phyloP scores from a whole-genome alignment of 1,140 invertebrate species.

The Cheumatopsyche charites region DNA sequence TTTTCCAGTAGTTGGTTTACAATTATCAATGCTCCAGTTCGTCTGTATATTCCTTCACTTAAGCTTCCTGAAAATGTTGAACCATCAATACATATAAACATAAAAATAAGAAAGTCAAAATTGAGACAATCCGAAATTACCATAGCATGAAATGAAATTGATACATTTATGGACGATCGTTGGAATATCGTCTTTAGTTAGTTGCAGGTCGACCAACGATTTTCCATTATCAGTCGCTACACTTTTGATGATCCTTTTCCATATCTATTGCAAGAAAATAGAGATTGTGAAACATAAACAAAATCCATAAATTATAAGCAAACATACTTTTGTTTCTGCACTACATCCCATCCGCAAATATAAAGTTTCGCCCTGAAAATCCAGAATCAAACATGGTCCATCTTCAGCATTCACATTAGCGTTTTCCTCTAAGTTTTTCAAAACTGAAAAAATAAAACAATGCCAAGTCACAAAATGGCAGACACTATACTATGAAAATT shows the following conservation, averaged over 20 bases:
- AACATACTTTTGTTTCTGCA: slow-evolving; percentile 64
- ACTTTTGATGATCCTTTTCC: slow-evolving; percentile 74
- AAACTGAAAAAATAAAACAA: slow-evolving; percentile 53
- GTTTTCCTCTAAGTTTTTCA: slow-evolving; percentile 61
- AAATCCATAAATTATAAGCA: not conserved
- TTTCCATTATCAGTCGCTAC: slow-evolving; percentile 79
- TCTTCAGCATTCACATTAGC: slow-evolving; percentile 63
- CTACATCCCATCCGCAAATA: slow-evolving; percentile 74
- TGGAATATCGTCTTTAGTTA: slow-evolving; percentile 85
- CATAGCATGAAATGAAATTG: slow-evolving; percentile 84
- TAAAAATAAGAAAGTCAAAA: slow-evolving; percentile 43
- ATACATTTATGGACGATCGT: slow-evolving; percentile 90
- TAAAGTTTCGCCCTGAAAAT: slow-evolving; percentile 68
- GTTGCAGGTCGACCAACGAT: slow-evolving; percentile 79
- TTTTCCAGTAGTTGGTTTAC: slow-evolving; percentile 74
- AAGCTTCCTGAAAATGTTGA: slow-evolving; percentile 69
- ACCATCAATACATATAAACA: slow-evolving; percentile 22
- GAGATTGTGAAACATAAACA: slow-evolving; percentile 18
- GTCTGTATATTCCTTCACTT: slow-evolving; percentile 85
- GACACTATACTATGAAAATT: slow-evolving; percentile 3
- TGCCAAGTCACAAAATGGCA: not conserved
- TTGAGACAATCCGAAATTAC: slow-evolving; percentile 57
- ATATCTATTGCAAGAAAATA: slow-evolving; percentile 59
- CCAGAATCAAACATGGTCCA: slow-evolving; percentile 69
- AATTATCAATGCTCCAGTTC: slow-evolving; percentile 76